Conservation (phyloP, 2,888 invertebrate species). For the Schizaphis graminum region DNA sequence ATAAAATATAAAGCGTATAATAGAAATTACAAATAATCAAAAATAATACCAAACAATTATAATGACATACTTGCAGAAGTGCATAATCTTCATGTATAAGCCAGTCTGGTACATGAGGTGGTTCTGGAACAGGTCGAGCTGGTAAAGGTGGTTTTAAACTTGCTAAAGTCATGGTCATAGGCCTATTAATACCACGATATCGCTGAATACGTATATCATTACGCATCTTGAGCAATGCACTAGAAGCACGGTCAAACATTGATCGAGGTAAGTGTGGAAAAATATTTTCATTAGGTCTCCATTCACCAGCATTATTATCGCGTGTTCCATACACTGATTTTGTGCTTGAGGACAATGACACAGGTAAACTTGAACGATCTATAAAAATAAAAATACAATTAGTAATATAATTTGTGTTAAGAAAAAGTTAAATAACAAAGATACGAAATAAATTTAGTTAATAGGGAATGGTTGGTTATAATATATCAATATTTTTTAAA, state of each 20-base stretch:
- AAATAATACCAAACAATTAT: constrained; percentile 71
- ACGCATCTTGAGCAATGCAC: constrained; percentile 81
- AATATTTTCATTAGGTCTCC: constrained; percentile 48
- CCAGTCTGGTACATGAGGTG: constrained; percentile 87
- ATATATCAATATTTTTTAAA: neutral
- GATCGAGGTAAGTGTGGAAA: constrained; percentile 78
- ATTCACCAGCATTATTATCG: constrained; percentile 59
- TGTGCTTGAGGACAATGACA: constrained; percentile 39
- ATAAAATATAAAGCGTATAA: neutral
- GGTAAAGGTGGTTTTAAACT: constrained; percentile 70
- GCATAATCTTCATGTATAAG: constrained; percentile 91
- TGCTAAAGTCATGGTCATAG: constrained; percentile 68
- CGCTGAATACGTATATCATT: constrained; percentile 84
- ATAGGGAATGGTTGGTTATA: neutral
- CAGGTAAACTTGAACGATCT: constrained; percentile 56
- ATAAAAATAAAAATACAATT: neutral
- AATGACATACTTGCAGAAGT: constrained; percentile 80
- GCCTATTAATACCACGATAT: constrained; percentile 75
- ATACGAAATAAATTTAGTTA: neutral
- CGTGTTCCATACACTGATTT: constrained; percentile 40
- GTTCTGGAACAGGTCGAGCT: constrained; percentile 75
- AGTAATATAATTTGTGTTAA: neutral
- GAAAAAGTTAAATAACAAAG: neutral
- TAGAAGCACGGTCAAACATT: constrained; percentile 84
- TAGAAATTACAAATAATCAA: neutral